Percentiles rank a stretch among this genome's conserved stretches.
Evolutionary conservation across 2,888 invertebrate genomes (phyloP).

Genomic region (Lasioglossum oenotherae): DNA sequence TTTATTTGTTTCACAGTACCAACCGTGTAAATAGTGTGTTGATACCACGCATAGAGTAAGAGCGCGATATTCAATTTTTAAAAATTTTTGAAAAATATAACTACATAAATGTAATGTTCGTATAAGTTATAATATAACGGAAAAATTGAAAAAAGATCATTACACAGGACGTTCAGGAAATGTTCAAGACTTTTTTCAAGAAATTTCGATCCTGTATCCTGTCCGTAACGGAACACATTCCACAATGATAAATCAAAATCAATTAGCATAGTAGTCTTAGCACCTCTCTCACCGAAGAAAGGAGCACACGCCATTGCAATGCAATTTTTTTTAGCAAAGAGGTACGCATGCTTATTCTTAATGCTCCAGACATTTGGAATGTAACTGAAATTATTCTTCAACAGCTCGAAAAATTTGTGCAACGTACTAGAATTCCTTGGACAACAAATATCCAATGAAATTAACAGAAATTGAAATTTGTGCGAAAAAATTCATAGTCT

Average conservation of each 20-base stretch:
- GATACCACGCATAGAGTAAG: neutral
- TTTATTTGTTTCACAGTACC: neutral
- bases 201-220: slow-evolving; percentile 6
- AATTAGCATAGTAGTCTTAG: slow-evolving; percentile 39
- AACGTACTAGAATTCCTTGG: neutral
- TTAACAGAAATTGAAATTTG: neutral
- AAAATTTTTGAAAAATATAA: neutral
- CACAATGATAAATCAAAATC: slow-evolving; percentile 43
- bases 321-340: slow-evolving; percentile 77
- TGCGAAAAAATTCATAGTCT: neutral
- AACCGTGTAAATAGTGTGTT: neutral
- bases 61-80: neutral
- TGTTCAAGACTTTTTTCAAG: neutral
- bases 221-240: slow-evolving; percentile 37
- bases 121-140: neutral
- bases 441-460: neutral
- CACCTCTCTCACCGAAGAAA: slow-evolving; percentile 48
- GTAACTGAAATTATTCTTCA: slow-evolving; percentile 12
- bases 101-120: neutral
- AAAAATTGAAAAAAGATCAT: neutral
- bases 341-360: slow-evolving; percentile 35
- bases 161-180: neutral
- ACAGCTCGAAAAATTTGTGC: neutral
- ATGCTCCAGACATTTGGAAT: slow-evolving; percentile 37
- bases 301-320: slow-evolving; percentile 79